Evolutionary conservation across 2,113 vertebrate species (phyloP).

Genomic region (Suncus etruscus): DNA sequence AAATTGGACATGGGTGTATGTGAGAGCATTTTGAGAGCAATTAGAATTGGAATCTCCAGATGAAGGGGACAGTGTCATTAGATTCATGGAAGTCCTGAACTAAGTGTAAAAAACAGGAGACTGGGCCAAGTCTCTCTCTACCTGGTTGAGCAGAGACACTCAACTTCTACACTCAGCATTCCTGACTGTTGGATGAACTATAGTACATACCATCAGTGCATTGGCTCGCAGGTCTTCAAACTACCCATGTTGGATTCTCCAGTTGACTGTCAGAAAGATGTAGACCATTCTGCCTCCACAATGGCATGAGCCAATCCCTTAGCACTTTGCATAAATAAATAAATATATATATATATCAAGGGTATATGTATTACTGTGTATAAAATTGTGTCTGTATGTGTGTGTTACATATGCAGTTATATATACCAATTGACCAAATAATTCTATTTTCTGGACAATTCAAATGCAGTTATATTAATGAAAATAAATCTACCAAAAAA

Average conservation of each 20-base stretch:
- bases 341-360: not conserved
- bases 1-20: slow-evolving; percentile 20
- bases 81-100: not conserved
- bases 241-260: not conserved
- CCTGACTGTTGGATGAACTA: not conserved
- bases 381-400: no score
- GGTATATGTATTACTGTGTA: not conserved
- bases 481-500: no score
- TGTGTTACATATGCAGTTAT: not conserved
- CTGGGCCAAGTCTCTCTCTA: not conserved
- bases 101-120: not conserved
- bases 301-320: not conserved
- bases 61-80: not conserved
- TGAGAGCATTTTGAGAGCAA: not conserved
- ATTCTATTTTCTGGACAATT: not conserved
- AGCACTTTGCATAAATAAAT: not conserved
- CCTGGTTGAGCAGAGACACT: not conserved
- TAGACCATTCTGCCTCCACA: not conserved
- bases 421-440: not conserved
- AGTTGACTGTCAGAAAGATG: not conserved
- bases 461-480: not conserved
- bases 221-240: not conserved
- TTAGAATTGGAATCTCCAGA: not conserved
- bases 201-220: not conserved
- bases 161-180: not conserved